Evolutionary conservation across 1,140 invertebrate genomes (phyloP).

Genomic region (Saccostrea echinata): DNA sequence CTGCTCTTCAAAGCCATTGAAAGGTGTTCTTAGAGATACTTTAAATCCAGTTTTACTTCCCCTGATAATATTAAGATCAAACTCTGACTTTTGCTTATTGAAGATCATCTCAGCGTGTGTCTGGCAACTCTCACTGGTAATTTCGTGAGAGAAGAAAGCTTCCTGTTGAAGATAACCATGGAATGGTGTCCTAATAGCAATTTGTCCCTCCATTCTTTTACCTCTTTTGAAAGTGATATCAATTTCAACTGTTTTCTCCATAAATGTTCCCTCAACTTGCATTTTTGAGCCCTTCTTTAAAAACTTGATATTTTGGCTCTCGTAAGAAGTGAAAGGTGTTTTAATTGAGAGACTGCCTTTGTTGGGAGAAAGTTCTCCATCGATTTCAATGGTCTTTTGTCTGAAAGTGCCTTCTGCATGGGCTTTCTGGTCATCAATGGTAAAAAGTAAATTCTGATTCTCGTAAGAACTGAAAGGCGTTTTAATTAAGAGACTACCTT

Average conservation of each 20-base stretch:
- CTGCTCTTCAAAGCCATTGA: conserved; percentile 4
- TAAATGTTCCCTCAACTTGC: too few relatives aligned
- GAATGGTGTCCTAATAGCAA: conserved; percentile 22
- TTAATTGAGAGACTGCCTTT: neutral
- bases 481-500: conserved; percentile 11
- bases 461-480: too few relatives aligned
- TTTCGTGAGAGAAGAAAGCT: conserved; percentile 38
- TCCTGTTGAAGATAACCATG: neutral
- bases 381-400: too few relatives aligned
- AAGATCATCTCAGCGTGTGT: conserved; percentile 46
- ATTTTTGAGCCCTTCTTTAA: too few relatives aligned
- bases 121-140: conserved; percentile 33
- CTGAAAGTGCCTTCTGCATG: too few relatives aligned
- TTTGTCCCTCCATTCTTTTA: neutral
- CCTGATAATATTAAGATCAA: conserved; percentile 45
- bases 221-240: neutral
- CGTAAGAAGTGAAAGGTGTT: too few relatives aligned
- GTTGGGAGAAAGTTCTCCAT: neutral
- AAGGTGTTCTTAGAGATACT: conserved; percentile 36
- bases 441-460: neutral
- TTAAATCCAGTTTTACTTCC: conserved; percentile 30
- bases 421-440: too few relatives aligned
- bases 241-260: neutral
- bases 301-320: too few relatives aligned
- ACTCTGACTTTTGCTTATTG: conserved; percentile 45